Percentiles rank a stretch among this genome's conserved stretches.
Evolutionary conservation across 2,797 vertebrate species (phyloP).

Genomic region (Fistularia commersonii): DNA sequence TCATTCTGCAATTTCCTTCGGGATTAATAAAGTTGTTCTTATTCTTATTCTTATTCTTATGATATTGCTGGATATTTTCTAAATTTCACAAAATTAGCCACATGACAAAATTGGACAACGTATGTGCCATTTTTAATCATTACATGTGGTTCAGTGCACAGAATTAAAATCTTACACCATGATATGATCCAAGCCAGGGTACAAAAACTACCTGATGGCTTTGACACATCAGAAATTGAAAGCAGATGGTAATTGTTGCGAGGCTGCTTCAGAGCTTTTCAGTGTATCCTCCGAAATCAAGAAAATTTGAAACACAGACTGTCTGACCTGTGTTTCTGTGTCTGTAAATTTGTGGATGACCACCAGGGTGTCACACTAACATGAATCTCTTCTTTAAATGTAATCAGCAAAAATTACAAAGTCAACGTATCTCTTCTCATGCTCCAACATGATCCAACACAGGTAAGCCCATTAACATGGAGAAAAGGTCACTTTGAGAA

Average conservation of each 20-base stretch:
- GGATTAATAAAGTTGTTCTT: no score
- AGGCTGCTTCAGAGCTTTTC: slow-evolving; percentile 38
- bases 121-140: no score
- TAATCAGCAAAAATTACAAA: slow-evolving; percentile 33
- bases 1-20: no score
- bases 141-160: no score
- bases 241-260: slow-evolving; percentile 39
- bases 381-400: slow-evolving; percentile 32
- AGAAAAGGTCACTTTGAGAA: slow-evolving; percentile 79
- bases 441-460: slow-evolving; percentile 63
- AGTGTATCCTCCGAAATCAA: slow-evolving; percentile 53
- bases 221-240: slow-evolving; percentile 32
- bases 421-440: slow-evolving; percentile 47
- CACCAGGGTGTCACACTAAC: slow-evolving; percentile 12
- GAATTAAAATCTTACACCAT: slow-evolving; percentile 12
- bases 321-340: slow-evolving; percentile 31
- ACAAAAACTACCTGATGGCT: slow-evolving; percentile 28
- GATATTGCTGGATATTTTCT: no score
- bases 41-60: no score
- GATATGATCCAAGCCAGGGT: slow-evolving; percentile 48
- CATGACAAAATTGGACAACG: no score
- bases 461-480: slow-evolving; percentile 74
- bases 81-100: no score
- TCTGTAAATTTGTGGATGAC: slow-evolving; percentile 2
- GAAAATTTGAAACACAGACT: slow-evolving; percentile 35